Conservation (phyloP, 92 coral and sea anemone species). For the Porites cylindrica region DNA sequence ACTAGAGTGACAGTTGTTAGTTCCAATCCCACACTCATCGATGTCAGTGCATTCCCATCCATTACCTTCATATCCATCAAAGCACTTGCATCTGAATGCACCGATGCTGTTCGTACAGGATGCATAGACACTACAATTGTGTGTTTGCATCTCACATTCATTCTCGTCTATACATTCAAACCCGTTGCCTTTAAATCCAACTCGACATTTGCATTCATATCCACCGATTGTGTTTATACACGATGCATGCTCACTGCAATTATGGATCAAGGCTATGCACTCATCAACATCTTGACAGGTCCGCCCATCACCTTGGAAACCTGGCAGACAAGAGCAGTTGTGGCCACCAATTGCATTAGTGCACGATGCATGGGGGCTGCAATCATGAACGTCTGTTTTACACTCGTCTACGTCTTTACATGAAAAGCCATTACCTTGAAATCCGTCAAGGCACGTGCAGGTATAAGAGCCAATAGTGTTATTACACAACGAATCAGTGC, state of each 20-base stretch:
- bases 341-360: not conserved
- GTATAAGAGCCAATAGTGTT: not conserved
- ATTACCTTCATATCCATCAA: not conserved
- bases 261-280: not conserved
- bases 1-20: not conserved
- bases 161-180: too few species aligned
- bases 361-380: not conserved
- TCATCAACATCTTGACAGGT: slow-evolving; percentile 25
- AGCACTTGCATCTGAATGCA: not conserved
- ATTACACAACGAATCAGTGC: not conserved
- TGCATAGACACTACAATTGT: slow-evolving; percentile 14
- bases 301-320: slow-evolving; percentile 5
- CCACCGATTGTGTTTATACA: not conserved
- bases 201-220: not conserved
- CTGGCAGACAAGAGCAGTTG: not conserved
- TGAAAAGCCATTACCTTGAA: not conserved
- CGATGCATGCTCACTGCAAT: not conserved
- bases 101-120: slow-evolving; percentile 8
- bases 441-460: slow-evolving; percentile 3
- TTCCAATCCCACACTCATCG: slow-evolving; percentile 27
- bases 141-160: not conserved
- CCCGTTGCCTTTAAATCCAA: not conserved
- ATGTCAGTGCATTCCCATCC: not conserved
- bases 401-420: slow-evolving; percentile 13
- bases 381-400: not conserved